Percentiles rank a stretch among this genome's conserved stretches.
Conservation (phyloP, 2,113 vertebrate genomes). For the Petrocephalus microphthalmus region DNA sequence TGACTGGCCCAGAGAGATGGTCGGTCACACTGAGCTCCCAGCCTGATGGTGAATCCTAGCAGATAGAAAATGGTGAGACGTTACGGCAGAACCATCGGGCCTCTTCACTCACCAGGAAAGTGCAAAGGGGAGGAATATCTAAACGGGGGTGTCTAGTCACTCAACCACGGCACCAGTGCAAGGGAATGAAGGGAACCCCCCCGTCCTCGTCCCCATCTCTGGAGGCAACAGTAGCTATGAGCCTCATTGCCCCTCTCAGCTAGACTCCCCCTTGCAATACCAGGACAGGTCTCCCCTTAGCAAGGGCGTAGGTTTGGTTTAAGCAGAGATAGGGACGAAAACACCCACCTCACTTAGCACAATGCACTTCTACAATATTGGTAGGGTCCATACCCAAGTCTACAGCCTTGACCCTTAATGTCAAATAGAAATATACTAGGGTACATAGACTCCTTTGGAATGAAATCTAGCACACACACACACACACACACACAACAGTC, state of each 20-base stretch:
- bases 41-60: no score
- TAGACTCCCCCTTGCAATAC: not conserved
- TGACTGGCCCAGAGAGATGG: not conserved
- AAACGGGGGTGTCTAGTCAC: not conserved
- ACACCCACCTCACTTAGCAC: not conserved
- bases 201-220: not conserved
- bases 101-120: not conserved
- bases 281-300: not conserved
- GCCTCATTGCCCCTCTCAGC: not conserved
- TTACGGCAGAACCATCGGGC: not conserved
- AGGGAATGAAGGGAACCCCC: not conserved
- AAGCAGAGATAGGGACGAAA: not conserved
- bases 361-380: not conserved
- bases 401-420: not conserved
- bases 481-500: not conserved
- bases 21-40: not conserved
- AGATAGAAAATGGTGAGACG: not conserved
- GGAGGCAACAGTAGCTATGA: not conserved
- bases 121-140: not conserved
- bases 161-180: not conserved
- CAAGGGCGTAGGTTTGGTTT: not conserved
- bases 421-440: not conserved
- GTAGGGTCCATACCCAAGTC: not conserved
- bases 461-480: not conserved
- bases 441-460: not conserved